These are phyloP conservation scores for Drosophila subpulchrella DNA, from an alignment of 1,140 invertebrate genomes.

Conservation along the genomic window DNA sequence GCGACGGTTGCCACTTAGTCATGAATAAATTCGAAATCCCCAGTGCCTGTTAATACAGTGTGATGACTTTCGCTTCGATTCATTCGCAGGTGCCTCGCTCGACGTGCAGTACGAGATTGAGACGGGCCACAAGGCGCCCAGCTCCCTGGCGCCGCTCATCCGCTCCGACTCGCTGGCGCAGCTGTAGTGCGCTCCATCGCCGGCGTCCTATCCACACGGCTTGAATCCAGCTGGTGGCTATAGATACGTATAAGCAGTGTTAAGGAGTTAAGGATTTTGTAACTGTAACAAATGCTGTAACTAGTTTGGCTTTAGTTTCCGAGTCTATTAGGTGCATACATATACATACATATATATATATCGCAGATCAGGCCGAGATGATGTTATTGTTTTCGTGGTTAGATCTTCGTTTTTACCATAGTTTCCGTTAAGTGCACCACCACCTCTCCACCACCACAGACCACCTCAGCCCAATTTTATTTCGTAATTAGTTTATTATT, in stretches of 20 bases:
- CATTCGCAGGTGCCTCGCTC: slow-evolving; percentile 87
- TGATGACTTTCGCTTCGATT: slow-evolving; percentile 19
- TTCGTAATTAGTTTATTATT: slow-evolving; percentile 60
- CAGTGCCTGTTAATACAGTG: neutral
- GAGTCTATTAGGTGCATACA: slow-evolving; percentile 45
- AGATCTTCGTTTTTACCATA: slow-evolving; percentile 34
- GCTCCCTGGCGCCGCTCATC: slow-evolving; percentile 92
- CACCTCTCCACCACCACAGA: slow-evolving; percentile 6
- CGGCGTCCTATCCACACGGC: slow-evolving; percentile 33
- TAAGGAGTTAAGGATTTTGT: slow-evolving; percentile 47
- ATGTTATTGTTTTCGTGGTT: slow-evolving; percentile 57
- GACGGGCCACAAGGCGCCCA: slow-evolving; percentile 89
- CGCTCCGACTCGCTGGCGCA: slow-evolving; percentile 90
- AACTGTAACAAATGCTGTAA: slow-evolving; percentile 73
- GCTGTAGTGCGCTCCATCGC: slow-evolving; percentile 85
- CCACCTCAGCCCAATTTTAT: slow-evolving; percentile 54
- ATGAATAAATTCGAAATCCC: slow-evolving; percentile 7
- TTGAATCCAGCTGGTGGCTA: slow-evolving; percentile 50
- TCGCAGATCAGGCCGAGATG: slow-evolving; percentile 39
- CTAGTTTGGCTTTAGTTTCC: slow-evolving; percentile 72
- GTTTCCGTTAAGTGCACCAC: slow-evolving; percentile 17
- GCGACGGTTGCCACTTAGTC: slow-evolving; percentile 1
- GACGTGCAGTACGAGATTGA: slow-evolving; percentile 92
- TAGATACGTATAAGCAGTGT: slow-evolving; percentile 58
- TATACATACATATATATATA: slow-evolving; percentile 9